Base-by-base conservation (phyloP, 2,888 invertebrate species). In the Ectropis crepuscularia region DNA sequence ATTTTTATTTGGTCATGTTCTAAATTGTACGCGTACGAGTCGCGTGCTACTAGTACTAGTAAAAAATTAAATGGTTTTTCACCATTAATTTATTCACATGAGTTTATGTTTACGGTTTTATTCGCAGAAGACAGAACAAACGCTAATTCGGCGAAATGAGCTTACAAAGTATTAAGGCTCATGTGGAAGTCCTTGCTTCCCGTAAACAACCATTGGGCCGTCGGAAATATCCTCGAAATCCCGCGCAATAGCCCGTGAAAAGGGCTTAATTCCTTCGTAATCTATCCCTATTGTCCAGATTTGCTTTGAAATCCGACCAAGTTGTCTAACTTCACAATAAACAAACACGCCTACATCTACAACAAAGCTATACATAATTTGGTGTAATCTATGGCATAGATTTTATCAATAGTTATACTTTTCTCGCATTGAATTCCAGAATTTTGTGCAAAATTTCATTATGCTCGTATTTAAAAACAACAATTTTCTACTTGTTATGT, bases 201-300 rank as follows among this genome's bases (percentile, higher is more conserved):
- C 51, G 51, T 39, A 51, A 51, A 51, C 51, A 50, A 36, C 39
- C 16, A 50, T 45, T 49, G 36, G 54, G n/a, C 53, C 46, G 37
- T 55, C 55, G 37, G 49, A 39, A 55, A 50, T 63, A 45, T 62
- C 51, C 38, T 36, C 51, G 38, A 57, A 62, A 47, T 16, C 47
- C 57, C 10, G 51, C 42, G 37, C 28, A 38, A 9, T 53, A 42
- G 37, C 41, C 51, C 62, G 57, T 62, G 57, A 62, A 57, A 61
- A 47, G 51, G 62, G 47, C 51, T 53, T 62, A 57, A 57, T 53
- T 51, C 62, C 57, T 51, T 36, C 51, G 46, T 62, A 62, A 57
- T 57, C 57, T 47, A 57, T 51, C 57, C 55, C 16, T 41, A 51
- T 53, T 53, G 62, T 62, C 51, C 46, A 53, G 51, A 51, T 54